Percentiles rank a stretch among this genome's conserved stretches.
phyloP scores from a whole-genome alignment of 64 coral and sea anemone species.

The Montipora sp. region DNA sequence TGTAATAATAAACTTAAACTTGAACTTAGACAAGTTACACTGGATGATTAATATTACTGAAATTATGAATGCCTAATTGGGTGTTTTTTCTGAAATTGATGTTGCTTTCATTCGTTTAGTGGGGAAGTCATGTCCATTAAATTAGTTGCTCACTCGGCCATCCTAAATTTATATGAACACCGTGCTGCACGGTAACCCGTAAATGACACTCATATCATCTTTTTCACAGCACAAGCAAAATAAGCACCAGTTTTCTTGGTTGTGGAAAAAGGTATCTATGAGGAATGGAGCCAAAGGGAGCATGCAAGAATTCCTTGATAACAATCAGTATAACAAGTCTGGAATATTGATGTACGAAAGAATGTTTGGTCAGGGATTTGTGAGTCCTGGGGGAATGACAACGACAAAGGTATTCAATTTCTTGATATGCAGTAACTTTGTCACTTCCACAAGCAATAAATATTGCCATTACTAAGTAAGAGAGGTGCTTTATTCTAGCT shows the following conservation, averaged over 20 bases:
- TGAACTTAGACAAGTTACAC: too few species aligned
- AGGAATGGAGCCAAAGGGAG: slow-evolving; percentile 32
- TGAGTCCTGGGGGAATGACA: slow-evolving; percentile 91
- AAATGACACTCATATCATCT: neutral
- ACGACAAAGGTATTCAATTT: slow-evolving; percentile 82
- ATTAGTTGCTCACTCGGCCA: too few species aligned
- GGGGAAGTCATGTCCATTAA: too few species aligned
- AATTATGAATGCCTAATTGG: too few species aligned
- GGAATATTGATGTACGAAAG: slow-evolving; percentile 92
- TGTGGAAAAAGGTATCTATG: slow-evolving; percentile 59
- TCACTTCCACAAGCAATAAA: too few species aligned
- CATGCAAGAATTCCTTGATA: slow-evolving; percentile 91
- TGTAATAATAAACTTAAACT: too few species aligned
- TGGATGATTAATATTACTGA: too few species aligned
- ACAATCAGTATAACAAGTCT: slow-evolving; percentile 81
- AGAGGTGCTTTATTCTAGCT: too few species aligned
- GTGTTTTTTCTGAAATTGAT: too few species aligned
- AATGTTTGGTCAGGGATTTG: slow-evolving; percentile 92
- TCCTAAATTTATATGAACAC: neutral
- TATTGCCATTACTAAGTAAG: too few species aligned
- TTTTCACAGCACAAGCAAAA: slow-evolving; percentile 78
- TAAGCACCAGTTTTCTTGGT: slow-evolving; percentile 86
- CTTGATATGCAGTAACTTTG: neutral
- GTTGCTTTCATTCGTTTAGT: too few species aligned
- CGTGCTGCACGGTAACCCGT: neutral